A percentile compares a stretch with the other conserved stretches of the same genome.
Evolutionary conservation across 2,113 vertebrate genomes (phyloP).

Genomic region (Dermatemys mawii): DNA sequence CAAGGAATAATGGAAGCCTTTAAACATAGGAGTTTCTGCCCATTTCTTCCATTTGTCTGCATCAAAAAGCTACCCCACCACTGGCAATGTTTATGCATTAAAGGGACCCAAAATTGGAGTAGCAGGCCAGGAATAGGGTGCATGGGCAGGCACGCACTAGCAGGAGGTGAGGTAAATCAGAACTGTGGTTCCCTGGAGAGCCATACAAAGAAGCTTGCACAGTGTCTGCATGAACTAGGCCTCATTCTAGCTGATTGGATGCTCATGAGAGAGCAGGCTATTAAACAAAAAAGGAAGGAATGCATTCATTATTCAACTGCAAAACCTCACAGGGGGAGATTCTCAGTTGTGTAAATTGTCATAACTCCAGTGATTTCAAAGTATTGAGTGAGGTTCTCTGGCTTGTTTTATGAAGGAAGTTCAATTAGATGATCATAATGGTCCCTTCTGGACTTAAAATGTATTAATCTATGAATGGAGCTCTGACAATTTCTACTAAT

Average conservation of each 20-base stretch:
- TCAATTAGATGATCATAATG: background rate
- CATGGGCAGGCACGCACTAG: accelerated
- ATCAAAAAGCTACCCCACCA: background rate
- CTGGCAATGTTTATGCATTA: background rate
- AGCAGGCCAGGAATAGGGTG: background rate
- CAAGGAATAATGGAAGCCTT: background rate
- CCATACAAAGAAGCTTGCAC: background rate
- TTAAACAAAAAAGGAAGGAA: background rate
- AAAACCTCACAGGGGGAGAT: background rate
- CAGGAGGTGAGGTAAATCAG: background rate
- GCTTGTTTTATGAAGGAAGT: background rate
- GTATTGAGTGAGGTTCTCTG: background rate
- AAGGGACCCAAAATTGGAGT: background rate
- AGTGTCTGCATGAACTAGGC: background rate
- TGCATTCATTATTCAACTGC: background rate
- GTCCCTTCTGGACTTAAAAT: background rate
- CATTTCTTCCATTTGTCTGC: background rate
- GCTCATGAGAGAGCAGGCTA: background rate
- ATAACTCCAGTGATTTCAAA: background rate
- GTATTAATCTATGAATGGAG: background rate
- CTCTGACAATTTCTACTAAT: background rate
- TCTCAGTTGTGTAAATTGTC: background rate
- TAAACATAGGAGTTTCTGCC: background rate
- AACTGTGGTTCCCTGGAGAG: background rate
- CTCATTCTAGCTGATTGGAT: background rate